These are phyloP conservation scores for Eumeta japonica DNA, from an alignment of 1,140 invertebrate species.

Conservation along the genomic window DNA sequence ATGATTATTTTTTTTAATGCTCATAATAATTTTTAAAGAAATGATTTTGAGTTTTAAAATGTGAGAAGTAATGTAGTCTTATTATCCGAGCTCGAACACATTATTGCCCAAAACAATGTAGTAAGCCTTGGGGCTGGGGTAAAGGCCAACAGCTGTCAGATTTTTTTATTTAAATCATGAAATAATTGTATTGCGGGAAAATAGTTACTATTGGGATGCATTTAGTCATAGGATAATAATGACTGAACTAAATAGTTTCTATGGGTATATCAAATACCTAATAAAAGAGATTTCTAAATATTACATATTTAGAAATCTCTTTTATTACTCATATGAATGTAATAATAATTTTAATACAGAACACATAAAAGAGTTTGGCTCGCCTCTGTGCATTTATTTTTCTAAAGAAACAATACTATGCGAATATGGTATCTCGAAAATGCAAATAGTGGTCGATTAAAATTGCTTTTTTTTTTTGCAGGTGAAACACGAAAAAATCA, in stretches of 20 bases:
- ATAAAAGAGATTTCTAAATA: too few relatives aligned
- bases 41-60: background rate
- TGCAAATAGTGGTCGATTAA: too few relatives aligned
- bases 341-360: constrained; percentile 4
- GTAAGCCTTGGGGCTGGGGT: too few relatives aligned
- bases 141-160: too few relatives aligned
- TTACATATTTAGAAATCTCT: constrained; percentile 1
- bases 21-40: background rate
- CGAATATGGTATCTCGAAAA: too few relatives aligned
- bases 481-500: constrained; percentile 41
- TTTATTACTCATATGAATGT: constrained; percentile 4
- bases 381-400: too few relatives aligned
- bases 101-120: too few relatives aligned
- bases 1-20: constrained; percentile 1
- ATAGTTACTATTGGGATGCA: background rate
- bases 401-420: background rate
- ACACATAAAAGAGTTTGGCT: too few relatives aligned
- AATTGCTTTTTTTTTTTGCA: constrained; percentile 60
- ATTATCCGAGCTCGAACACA: background rate
- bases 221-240: background rate
- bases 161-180: too few relatives aligned
- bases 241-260: background rate
- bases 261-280: too few relatives aligned
- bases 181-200: background rate
- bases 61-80: background rate